Conservation (phyloP, 1,140 invertebrate genomes). For the Linepithema humile region DNA sequence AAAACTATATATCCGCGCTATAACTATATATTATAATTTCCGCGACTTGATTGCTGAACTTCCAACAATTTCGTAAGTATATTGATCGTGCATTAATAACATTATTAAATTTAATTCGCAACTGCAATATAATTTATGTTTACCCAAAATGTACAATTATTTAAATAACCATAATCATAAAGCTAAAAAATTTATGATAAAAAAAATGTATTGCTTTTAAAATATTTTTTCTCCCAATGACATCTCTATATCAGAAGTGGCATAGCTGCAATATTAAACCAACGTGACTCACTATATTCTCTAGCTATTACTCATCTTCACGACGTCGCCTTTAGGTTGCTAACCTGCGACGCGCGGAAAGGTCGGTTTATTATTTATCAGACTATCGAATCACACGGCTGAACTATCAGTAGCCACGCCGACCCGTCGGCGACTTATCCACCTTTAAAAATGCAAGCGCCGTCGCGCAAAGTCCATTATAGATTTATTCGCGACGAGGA, state of each 20-base stretch:
- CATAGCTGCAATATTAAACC: background rate
- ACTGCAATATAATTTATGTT: background rate
- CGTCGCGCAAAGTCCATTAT: background rate
- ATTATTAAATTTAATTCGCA: background rate
- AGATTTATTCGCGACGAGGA: background rate
- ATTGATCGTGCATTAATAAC: background rate
- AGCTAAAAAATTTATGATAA: too few relatives aligned
- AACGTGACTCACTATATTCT: background rate
- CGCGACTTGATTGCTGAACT: conserved; percentile 4
- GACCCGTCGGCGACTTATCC: background rate
- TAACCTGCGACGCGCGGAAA: conserved; percentile 9
- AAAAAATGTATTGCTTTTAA: too few relatives aligned
- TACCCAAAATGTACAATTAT: background rate
- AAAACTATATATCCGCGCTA: too few relatives aligned
- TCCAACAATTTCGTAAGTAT: background rate
- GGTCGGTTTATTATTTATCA: conserved; percentile 35
- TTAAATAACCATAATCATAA: background rate
- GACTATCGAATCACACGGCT: background rate
- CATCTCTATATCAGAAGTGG: too few relatives aligned
- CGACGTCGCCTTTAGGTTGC: conserved; percentile 5
- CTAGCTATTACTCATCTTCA: background rate
- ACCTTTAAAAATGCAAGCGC: conserved; percentile 4
- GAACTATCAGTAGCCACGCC: background rate
- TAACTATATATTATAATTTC: too few relatives aligned
- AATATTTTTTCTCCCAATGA: too few relatives aligned